Base-by-base conservation (phyloP, 2,797 vertebrate species). In the Sciurus carolinensis region DNA sequence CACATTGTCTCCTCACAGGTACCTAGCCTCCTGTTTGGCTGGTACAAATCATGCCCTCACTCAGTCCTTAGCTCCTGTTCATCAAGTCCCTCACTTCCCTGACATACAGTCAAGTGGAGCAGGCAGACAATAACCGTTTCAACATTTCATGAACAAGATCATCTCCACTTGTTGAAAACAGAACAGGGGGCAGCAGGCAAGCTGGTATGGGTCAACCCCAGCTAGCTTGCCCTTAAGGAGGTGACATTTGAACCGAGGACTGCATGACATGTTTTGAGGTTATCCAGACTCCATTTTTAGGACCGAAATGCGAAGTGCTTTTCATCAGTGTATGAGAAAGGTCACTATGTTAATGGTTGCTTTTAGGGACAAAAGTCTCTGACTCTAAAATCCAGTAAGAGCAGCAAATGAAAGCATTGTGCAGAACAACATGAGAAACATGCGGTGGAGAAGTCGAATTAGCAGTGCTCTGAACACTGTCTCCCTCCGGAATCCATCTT, bases 311-410 rank as follows among this genome's bases (percentile, higher is more conserved):
- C 66, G 90, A 54, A 1, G 26, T 85, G 11, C 44, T 88, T 92
- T 84, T 76, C 54, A 50, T 44, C 28, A 57, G 76, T 13, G 28
- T 26, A 96, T 91, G 54, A 54, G 84, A 67, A 44, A 87, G 5
- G 59, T 24, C 54, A 42, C 62, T 81, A 72, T 73, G 89, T 62
- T 36, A 71, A 87, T 67, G 71, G 62, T 77, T 87, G 18, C 15
- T 92, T 69, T 87, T 57, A 73, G 30, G 28, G 72, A 82, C 69
- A 90, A 52, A 4, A 71, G 13, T 66, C 22, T 62, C 50, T 73
- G 54, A 18, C 67, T 94, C 95, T 96, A 54, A 89, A 95, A 62
- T 22, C 9, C 67, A 95, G 5, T 44, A 67, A 80, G n/a, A 94
- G 10, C 50, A 92, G 69, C 3, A 66, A 69, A 87, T 3, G 12